These are phyloP conservation scores for Crepidodera aurea DNA, from an alignment of 2,888 invertebrate species.

Conservation along the genomic window DNA sequence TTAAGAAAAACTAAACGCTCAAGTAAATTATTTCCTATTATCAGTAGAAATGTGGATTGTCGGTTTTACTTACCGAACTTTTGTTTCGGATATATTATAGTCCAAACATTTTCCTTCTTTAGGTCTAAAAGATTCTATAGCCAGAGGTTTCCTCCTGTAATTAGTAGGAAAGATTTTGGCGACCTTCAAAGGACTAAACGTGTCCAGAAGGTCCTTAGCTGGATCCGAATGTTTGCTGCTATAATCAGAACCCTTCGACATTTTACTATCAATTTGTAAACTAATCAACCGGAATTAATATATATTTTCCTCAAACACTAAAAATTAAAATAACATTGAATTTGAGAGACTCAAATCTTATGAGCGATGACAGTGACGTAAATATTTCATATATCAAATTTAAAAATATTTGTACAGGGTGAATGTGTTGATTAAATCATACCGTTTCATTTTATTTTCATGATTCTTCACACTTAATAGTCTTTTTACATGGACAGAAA, in stretches of 20 bases:
- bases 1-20: too few species aligned
- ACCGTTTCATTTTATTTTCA: too few species aligned
- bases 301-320: neutral
- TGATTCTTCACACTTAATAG: too few species aligned
- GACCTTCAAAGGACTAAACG: constrained; percentile 39
- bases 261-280: constrained; percentile 2
- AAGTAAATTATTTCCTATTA: too few species aligned
- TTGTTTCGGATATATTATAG: constrained; percentile 52
- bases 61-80: constrained; percentile 42
- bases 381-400: too few species aligned
- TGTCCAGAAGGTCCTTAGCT: constrained; percentile 34
- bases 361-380: too few species aligned
- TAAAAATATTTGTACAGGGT: too few species aligned
- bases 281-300: neutral
- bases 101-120: constrained; percentile 44
- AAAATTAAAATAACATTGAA: neutral
- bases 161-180: constrained; percentile 46
- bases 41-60: too few species aligned
- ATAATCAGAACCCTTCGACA: neutral
- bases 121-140: constrained; percentile 43
- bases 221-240: neutral
- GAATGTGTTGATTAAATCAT: too few species aligned
- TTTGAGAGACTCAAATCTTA: constrained; percentile 5
- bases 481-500: too few species aligned
- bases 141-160: constrained; percentile 29